Evolutionary conservation across 2,888 invertebrate genomes (phyloP), one percentile per base, ranked within the genome.

Genomic region (Mimas tiliae): DNA sequence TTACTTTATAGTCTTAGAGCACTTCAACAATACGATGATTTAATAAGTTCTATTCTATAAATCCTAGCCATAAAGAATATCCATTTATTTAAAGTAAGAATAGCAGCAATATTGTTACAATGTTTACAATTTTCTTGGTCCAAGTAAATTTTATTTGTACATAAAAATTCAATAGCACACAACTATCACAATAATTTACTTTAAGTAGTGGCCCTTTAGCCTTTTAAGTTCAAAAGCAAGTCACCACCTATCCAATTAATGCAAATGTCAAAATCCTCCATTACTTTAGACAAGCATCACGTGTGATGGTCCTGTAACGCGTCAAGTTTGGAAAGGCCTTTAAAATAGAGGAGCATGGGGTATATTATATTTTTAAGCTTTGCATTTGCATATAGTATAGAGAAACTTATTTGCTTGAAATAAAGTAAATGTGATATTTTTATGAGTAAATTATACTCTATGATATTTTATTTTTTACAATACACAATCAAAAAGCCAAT

Each of bases 191-290:
- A 42, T 42, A 58, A 58, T 58, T 58, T 58, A 58, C 58, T 12
- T 42, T 58, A 19, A 38, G n/a, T 38, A 34, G 55, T 38, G 42
- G 58, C 58, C 42, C 38, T 58, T 58, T 58, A 58, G 42, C 58
- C 58, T 58, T 58, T 21, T 1, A 58, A 58, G 42, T 42, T 58
- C 58, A 58, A 58, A 58, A 58, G 38, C 58, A 42, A 58, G 58
- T 58, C 58, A 58, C 58, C 58, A 58, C 42, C 58, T 19, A 58
- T 58, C 58, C 58, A 58, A 58, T 58, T 58, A 58, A 58, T 58
- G 58, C 58, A 58, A 58, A 58, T 58, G 58, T 58, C 58, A 58
- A 58, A 58, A 58, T 58, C 58, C 38, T 42, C 38, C 58, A 58
- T 58, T 58, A 58, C 58, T 42, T 12, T 42, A 19, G 42, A 58